These are phyloP conservation scores for Mus caroli DNA, from an alignment of 2,797 vertebrate species.

Conservation along the genomic window DNA sequence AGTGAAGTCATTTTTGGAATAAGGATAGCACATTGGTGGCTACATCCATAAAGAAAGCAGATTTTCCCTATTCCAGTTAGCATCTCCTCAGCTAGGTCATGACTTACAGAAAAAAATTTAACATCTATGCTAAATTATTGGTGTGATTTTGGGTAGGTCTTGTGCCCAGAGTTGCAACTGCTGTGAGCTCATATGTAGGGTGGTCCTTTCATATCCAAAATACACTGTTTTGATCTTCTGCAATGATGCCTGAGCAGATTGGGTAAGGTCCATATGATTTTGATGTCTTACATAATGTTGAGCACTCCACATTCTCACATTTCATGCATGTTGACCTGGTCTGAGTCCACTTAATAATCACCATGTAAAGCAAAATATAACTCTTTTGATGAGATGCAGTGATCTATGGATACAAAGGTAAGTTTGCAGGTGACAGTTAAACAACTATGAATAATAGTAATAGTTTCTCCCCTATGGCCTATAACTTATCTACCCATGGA, in stretches of 20 bases:
- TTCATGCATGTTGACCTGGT: neutral
- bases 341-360: neutral
- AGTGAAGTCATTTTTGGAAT: too few relatives aligned
- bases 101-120: neutral
- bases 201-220: neutral
- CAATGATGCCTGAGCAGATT: too few relatives aligned
- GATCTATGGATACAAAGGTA: neutral
- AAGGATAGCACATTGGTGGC: too few relatives aligned
- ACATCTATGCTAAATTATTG: too few relatives aligned
- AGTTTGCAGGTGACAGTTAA: neutral
- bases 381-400: neutral
- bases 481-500: neutral
- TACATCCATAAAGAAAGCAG: too few relatives aligned
- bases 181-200: neutral
- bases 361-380: neutral
- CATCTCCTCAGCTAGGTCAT: neutral
- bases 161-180: neutral
- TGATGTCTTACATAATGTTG: too few relatives aligned
- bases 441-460: neutral
- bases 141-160: neutral
- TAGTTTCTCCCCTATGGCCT: neutral
- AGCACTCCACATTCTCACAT: neutral
- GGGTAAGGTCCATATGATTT: fast-evolving
- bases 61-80: neutral
- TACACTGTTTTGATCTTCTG: neutral